phyloP scores from a whole-genome alignment of 2,888 invertebrate species.

The Noctua janthe region DNA sequence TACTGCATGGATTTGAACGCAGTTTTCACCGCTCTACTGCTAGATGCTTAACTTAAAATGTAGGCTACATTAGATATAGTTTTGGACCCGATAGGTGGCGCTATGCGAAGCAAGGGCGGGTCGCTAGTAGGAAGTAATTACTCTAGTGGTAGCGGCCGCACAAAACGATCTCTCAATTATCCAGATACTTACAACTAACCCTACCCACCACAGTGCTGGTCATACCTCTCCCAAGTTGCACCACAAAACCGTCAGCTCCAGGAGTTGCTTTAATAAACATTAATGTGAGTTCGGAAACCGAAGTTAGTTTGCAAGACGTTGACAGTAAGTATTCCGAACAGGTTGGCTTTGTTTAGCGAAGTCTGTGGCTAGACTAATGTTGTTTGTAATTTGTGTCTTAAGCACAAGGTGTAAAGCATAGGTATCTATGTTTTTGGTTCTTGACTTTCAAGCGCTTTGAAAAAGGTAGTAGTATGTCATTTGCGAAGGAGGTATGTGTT shows the following conservation, averaged over 20 bases:
- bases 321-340: slow-evolving; percentile 45
- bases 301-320: slow-evolving; percentile 26
- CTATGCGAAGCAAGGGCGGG: too few species aligned
- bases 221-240: slow-evolving; percentile 6
- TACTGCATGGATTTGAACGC: too few species aligned
- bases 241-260: slow-evolving; percentile 28
- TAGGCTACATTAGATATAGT: too few species aligned
- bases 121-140: too few species aligned
- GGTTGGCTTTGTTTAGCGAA: slow-evolving; percentile 21
- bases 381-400: slow-evolving; percentile 29
- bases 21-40: too few species aligned
- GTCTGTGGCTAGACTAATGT: slow-evolving; percentile 23
- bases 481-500: too few species aligned
- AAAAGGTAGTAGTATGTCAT: too few species aligned
- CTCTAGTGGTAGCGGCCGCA: too few species aligned
- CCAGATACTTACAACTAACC: neutral
- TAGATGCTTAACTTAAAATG: too few species aligned
- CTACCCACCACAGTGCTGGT: neutral
- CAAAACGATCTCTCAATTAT: neutral
- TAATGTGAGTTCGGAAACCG: slow-evolving; percentile 34
- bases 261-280: slow-evolving; percentile 22
- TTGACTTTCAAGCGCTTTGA: too few species aligned
- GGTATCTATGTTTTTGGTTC: too few species aligned
- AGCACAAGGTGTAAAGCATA: neutral
- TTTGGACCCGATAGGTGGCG: too few species aligned